phyloP scores from a whole-genome alignment of 2,888 invertebrate species.

The Sarcophaga caerulescens region DNA sequence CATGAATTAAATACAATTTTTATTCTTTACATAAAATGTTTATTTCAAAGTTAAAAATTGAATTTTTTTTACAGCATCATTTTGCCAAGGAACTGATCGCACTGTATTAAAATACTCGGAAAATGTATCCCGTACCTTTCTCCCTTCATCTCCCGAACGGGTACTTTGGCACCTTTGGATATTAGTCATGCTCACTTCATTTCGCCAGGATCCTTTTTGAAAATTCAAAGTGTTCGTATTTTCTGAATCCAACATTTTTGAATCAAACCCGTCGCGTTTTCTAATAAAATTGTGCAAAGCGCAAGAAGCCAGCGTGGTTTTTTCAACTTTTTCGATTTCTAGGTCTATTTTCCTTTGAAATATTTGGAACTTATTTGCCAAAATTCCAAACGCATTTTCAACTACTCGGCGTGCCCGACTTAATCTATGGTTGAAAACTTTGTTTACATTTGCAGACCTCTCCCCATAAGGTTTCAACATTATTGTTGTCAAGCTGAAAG shows the following conservation, averaged over 20 bases:
- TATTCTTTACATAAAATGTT: too few relatives aligned
- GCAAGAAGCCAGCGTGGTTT: not conserved
- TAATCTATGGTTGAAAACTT: constrained; percentile 16
- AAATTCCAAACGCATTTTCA: constrained; percentile 3
- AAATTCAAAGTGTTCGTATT: not conserved
- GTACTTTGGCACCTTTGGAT: not conserved
- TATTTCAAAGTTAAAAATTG: too few relatives aligned
- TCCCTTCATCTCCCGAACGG: constrained; percentile 13
- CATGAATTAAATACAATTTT: too few relatives aligned
- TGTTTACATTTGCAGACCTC: constrained; percentile 6
- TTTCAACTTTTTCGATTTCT: constrained; percentile 5
- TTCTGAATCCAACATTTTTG: not conserved
- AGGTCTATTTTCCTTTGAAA: constrained; percentile 9
- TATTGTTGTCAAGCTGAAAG: constrained; percentile 7
- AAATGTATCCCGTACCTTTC: constrained; percentile 5
- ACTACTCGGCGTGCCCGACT: constrained; percentile 1
- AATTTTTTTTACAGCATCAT: constrained; percentile 8
- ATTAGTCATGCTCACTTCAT: not conserved
- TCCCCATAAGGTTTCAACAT: not conserved
- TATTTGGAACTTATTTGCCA: not conserved
- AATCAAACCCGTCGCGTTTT: not conserved
- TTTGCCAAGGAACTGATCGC: constrained; percentile 13
- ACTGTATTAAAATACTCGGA: constrained; percentile 14
- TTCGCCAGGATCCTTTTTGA: constrained; percentile 5
- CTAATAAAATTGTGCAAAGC: constrained; percentile 5